Base-by-base conservation (phyloP, 2,797 vertebrate species). In the Acanthornis magna region DNA sequence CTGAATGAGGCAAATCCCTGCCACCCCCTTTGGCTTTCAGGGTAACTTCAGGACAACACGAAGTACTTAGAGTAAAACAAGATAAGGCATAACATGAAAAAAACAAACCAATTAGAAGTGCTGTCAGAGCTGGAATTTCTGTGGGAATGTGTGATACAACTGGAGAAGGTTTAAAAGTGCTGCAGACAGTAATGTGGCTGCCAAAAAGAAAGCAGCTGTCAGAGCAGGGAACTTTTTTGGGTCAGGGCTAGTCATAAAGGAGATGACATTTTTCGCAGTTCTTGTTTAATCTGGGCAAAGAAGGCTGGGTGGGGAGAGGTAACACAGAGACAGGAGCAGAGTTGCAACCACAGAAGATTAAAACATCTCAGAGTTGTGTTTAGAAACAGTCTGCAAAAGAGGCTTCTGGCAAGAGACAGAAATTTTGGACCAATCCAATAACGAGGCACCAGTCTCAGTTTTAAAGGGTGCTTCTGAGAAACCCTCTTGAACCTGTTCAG, bases 31-130 rank as follows among this genome's bases (percentile, higher is more conserved):
- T 83, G 78, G 75, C 65, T 45, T 45, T 92, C 78, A 63, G 91
- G 91, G 94, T 95, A 85, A 94, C 75, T 94, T 90, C 74, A 89
- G 95, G 94, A 95, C 94, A 97, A 68, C 75, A 75, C 29, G 40
- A 89, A 85, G 72, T 67, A 93, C 65, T 83, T 71, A 26, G 23
- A 92, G 42, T 80, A 96, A 95, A 91, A 92, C 38, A 91, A 85
- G 91, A 80, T 85, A 96, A 87, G 88, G 77, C 65, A 36, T 36
- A 89, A 38, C 74, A 42, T 38, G 60, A 85, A 95, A 94, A 87
- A 95, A 89, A 4, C 19, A 88, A 95, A 89, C 54, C 84, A 92
- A 83, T 89, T 57, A 83, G 34, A 89, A 92, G 57, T 58, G 57
- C 57, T 11, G 0, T 83, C 60, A 92, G 81, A 87, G 58, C 38